Conservation (phyloP, 2,888 invertebrate genomes). For the Lordiphosa fenestrarum region DNA sequence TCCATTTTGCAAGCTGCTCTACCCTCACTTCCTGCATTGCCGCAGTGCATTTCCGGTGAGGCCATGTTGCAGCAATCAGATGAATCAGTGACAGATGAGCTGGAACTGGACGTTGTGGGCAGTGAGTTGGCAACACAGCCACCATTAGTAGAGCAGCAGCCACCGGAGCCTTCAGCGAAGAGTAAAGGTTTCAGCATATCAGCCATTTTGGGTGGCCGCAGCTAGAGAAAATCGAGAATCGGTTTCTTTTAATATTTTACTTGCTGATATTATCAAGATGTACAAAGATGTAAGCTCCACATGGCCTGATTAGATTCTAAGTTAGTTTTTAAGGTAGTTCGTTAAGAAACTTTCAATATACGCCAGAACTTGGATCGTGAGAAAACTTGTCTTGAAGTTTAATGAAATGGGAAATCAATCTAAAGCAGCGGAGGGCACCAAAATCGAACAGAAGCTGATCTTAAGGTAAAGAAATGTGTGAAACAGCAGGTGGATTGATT, state of each 20-base stretch:
- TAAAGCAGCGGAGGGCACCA: no score
- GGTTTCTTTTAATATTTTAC: background rate
- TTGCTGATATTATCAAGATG: no score
- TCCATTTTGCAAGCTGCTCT: slow-evolving; percentile 55
- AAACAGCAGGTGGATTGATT: no score
- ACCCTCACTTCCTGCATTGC: slow-evolving; percentile 55
- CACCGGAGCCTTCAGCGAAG: slow-evolving; percentile 57
- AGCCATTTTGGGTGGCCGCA: slow-evolving; percentile 78
- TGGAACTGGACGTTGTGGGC: slow-evolving; percentile 64
- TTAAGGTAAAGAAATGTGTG: no score
- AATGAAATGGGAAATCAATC: no score
- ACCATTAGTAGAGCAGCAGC: slow-evolving; percentile 28
- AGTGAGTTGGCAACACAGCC: slow-evolving; percentile 43
- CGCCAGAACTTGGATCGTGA: no score
- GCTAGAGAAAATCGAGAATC: slow-evolving; percentile 38
- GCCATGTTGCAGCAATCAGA: slow-evolving; percentile 38
- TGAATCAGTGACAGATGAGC: slow-evolving; percentile 54
- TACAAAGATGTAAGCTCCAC: no score
- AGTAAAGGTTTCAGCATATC: slow-evolving; percentile 79
- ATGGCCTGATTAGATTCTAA: no score
- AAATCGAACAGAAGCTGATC: no score
- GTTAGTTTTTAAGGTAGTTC: no score
- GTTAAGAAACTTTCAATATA: no score
- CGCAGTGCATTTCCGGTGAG: slow-evolving; percentile 44
- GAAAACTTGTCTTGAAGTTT: no score